Conservation (phyloP, 2,888 invertebrate species). For the Limnephilus lunatus region DNA sequence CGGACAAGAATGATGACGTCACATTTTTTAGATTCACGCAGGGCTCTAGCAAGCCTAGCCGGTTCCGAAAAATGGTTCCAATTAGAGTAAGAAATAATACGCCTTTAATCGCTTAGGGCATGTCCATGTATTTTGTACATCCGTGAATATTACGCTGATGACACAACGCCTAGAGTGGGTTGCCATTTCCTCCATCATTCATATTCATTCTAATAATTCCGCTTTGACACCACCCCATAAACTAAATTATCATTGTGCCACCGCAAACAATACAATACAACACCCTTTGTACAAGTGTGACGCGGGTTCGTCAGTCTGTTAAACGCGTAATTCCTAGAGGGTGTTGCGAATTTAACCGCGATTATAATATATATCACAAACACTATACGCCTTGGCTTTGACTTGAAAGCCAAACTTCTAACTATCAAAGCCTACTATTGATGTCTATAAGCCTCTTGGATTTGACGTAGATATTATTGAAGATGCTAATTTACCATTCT, state of each 20-base stretch:
- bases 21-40: too few species aligned
- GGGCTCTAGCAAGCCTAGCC: too few species aligned
- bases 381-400: not conserved
- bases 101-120: too few species aligned
- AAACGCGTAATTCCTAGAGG: not conserved
- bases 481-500: not conserved
- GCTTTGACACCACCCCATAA: not conserved
- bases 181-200: not conserved
- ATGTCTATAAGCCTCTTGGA: not conserved
- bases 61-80: too few species aligned
- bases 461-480: not conserved
- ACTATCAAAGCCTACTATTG: not conserved
- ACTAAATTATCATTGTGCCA: not conserved
- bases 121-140: too few species aligned
- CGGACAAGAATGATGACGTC: too few species aligned
- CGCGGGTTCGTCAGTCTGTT: not conserved
- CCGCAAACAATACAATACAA: not conserved
- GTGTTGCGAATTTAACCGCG: not conserved
- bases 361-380: not conserved
- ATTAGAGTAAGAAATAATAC: too few species aligned
- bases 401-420: not conserved
- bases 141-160: not conserved
- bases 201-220: not conserved
- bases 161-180: not conserved
- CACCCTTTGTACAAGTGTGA: not conserved